Evolutionary conservation across 2,888 invertebrate genomes (phyloP).

Genomic region (Antheraea yamamai): DNA sequence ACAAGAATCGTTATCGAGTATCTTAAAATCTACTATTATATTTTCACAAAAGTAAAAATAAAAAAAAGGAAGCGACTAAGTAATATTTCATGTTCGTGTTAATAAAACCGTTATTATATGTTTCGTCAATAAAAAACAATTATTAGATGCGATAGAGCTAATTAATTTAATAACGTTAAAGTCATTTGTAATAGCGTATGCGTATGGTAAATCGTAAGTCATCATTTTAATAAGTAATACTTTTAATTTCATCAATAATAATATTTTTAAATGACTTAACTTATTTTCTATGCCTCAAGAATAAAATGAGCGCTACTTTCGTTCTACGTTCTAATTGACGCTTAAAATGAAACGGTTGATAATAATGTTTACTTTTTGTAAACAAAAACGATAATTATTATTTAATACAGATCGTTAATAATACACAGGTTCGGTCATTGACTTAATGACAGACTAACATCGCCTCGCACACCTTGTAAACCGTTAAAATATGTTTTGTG

Average conservation of each 20-base stretch:
- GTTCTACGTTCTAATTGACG: background rate
- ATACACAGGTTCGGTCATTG: background rate
- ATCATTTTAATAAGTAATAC: too few species aligned
- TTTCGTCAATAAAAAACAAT: background rate
- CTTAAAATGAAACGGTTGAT: background rate
- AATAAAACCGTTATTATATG: background rate
- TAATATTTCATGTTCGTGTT: background rate
- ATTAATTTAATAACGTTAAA: background rate
- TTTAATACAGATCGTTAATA: background rate
- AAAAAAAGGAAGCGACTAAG: background rate
- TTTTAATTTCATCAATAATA: background rate
- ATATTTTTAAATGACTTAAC: background rate
- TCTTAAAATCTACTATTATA: background rate
- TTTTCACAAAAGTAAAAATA: background rate
- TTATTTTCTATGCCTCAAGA: background rate
- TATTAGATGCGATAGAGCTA: background rate
- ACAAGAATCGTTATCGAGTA: background rate
- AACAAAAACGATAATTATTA: background rate
- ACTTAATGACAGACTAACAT: background rate
- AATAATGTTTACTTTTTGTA: constrained; percentile 6
- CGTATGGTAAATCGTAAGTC: too few species aligned
- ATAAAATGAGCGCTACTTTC: background rate
- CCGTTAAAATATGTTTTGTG: background rate
- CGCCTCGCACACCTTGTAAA: background rate
- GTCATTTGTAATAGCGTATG: background rate